Evolutionary conservation across 2,888 invertebrate species (phyloP).

Genomic region (Calliphora vomitoria): DNA sequence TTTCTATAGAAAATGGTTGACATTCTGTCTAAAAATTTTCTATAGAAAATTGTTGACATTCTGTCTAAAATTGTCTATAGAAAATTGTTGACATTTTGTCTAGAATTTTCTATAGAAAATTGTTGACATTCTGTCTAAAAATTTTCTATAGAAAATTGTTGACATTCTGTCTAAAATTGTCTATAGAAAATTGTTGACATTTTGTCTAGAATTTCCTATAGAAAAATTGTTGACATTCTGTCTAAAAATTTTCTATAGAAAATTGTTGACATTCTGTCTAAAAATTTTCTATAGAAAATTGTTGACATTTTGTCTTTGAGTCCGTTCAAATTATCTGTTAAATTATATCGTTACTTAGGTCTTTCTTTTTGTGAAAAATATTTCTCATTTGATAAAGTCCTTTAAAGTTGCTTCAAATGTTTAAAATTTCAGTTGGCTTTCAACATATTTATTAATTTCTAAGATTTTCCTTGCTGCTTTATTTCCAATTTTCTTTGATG

Average conservation of each 20-base stretch:
- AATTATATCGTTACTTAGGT: too few relatives aligned
- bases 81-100: not conserved
- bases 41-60: not conserved
- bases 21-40: not conserved
- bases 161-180: not conserved
- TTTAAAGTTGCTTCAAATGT: too few relatives aligned
- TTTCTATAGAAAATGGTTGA: not conserved
- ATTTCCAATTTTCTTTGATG: not conserved
- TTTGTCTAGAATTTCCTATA: not conserved
- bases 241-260: not conserved
- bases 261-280: not conserved
- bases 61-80: not conserved
- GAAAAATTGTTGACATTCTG: not conserved
- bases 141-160: not conserved
- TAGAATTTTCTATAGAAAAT: not conserved
- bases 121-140: not conserved
- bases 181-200: not conserved
- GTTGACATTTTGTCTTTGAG: too few relatives aligned
- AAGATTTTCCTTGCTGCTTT: too few relatives aligned
- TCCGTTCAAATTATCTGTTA: not conserved
- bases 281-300: not conserved
- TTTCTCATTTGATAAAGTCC: too few relatives aligned
- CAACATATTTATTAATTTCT: too few relatives aligned
- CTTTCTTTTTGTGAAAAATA: too few relatives aligned
- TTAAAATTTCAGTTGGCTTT: too few relatives aligned